Evolutionary conservation across 2,888 invertebrate genomes (phyloP).

Genomic region (Drosophila yooni): DNA sequence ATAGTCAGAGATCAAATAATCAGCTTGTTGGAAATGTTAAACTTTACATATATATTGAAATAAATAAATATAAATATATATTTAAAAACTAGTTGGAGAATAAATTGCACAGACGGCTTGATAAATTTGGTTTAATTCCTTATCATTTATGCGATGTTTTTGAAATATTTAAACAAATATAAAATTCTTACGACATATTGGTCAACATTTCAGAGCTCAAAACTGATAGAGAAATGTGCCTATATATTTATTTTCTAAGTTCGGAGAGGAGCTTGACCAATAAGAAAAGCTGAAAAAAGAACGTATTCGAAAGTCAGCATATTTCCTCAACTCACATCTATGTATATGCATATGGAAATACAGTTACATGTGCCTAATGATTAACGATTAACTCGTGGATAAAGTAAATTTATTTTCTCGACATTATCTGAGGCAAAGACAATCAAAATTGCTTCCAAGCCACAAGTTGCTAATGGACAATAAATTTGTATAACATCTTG

Average conservation of each 20-base stretch:
- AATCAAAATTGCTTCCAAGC: conserved; percentile 30
- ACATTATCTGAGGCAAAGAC: conserved; percentile 4
- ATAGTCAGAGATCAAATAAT: no score
- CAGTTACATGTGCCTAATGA: neutral
- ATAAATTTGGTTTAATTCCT: no score
- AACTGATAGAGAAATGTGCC: neutral
- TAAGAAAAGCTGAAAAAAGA: neutral
- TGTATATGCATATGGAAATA: neutral
- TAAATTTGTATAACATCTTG: conserved; percentile 14
- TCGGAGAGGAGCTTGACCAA: no score
- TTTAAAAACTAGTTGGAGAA: no score
- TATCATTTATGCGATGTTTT: neutral
- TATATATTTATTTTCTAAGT: neutral
- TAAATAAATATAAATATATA: no score
- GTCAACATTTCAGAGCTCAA: neutral
- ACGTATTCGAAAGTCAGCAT: neutral
- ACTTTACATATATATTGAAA: no score
- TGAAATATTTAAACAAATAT: neutral
- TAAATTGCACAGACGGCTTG: no score
- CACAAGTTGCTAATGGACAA: conserved; percentile 48
- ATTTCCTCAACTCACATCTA: neutral
- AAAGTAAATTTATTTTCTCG: conserved; percentile 18
- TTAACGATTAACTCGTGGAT: conserved; percentile 11
- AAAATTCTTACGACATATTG: neutral
- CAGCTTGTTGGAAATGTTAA: no score